Base-by-base conservation (phyloP, 2,797 vertebrate species). In the Rhynchotus rufescens region DNA sequence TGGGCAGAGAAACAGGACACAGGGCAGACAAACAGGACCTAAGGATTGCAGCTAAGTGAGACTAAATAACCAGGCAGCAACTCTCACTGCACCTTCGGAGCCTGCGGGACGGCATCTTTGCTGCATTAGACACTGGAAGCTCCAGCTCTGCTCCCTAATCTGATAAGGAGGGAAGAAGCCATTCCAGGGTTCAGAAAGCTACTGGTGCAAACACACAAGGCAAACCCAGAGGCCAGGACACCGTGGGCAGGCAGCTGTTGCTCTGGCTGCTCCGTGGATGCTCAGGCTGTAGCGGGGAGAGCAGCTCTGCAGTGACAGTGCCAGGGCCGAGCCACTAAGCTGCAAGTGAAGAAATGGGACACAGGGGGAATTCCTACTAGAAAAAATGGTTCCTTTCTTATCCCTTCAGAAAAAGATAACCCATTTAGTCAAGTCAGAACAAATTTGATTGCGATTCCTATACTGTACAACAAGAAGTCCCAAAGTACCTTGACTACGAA, bases 261-360 rank as follows among this genome's bases (percentile, higher is more conserved):
- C 2, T 3, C 22, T 20, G 20, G 4, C 45, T 73, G 12, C 22
- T 65, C 82, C 51, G 66, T 0, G 30, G 56, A 57, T 67, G 80
- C 52, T 80, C 26, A 71, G 32, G 64, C 38, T 4, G 5, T 20
- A 72, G 9, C 10, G 60, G 47, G 38, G 34, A 72, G 34, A 52
- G 52, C 16, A 38, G 45, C 17, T 45, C 47, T 32, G 0, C 0
- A 57, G 17, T n/a, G 6, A 36, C 65, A 60, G 42, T 5, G 57
- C 59, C 13, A 32, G 34, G 42, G 71, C 26, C 11, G 30, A 72
- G 23, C 16, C 36, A 49, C 13, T 5, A 16, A 44, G n/a, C 26
- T 80, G 89, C 76, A 59, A 67, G 42, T 12, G 22, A 56, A 30
- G 38, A 21, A 76, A 34, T 16, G 21, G 32, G 21, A 65, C 45